phyloP scores from a whole-genome alignment of 2,888 invertebrate genomes.

The Crematogaster levior region DNA sequence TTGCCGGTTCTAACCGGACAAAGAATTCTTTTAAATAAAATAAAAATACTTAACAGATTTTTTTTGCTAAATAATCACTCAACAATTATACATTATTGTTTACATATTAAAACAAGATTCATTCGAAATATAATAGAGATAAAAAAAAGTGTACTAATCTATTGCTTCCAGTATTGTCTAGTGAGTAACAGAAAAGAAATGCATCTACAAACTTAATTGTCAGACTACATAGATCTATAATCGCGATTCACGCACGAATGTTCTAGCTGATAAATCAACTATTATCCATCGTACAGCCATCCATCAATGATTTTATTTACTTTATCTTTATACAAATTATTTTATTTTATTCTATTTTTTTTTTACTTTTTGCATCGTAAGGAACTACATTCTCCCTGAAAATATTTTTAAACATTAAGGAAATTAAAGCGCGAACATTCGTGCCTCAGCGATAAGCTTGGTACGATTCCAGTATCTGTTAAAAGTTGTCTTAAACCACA shows the following conservation, averaged over 20 bases:
- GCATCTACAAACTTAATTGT: conserved; percentile 12
- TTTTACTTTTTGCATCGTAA: conserved; percentile 5
- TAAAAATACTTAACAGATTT: background rate
- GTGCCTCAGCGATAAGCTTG: conserved; percentile 63
- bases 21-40: background rate
- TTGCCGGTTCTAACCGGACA: background rate
- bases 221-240: conserved; percentile 32
- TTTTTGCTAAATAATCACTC: background rate
- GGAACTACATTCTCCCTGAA: conserved; percentile 41
- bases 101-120: background rate
- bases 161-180: background rate
- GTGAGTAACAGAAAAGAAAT: background rate
- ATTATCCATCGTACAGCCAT: conserved; percentile 14
- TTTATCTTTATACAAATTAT: background rate
- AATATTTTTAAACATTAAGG: background rate
- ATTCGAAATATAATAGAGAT: background rate
- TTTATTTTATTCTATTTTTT: conserved; percentile 27
- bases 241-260: conserved; percentile 43
- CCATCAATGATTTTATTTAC: background rate
- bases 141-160: background rate
- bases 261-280: conserved; percentile 23
- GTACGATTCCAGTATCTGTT: conserved; percentile 81
- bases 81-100: background rate
- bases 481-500: conserved; percentile 84
- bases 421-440: conserved; percentile 37